These are phyloP conservation scores for Vesta saturnalis DNA, from an alignment of 2,888 invertebrate genomes.

Conservation along the genomic window DNA sequence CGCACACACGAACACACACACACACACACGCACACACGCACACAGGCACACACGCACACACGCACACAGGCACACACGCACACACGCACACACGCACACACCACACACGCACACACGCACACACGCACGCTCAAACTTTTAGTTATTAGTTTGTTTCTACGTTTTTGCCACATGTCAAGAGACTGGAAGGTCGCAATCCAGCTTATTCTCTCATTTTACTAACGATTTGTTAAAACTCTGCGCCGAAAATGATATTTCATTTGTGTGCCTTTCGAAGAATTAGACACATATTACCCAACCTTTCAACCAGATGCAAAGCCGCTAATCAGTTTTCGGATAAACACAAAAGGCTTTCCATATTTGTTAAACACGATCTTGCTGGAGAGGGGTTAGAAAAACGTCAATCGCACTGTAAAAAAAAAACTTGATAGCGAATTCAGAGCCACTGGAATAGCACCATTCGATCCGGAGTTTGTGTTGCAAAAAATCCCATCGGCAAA, in stretches of 20 bases:
- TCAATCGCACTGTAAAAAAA: background rate
- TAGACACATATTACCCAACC: background rate
- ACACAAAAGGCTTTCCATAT: constrained; percentile 18
- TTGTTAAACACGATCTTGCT: background rate
- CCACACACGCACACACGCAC: too few species aligned
- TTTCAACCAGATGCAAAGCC: constrained; percentile 5
- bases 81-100: too few species aligned
- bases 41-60: too few species aligned
- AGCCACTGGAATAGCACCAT: background rate
- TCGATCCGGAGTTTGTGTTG: too few species aligned
- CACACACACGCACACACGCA: too few species aligned
- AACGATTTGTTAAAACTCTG: background rate
- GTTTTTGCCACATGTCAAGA: background rate
- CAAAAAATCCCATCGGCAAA: too few species aligned
- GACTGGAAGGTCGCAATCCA: background rate
- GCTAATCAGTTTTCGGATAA: background rate
- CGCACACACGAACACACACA: too few species aligned
- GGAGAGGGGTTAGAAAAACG: constrained; percentile 7
- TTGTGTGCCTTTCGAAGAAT: background rate
- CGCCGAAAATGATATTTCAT: background rate
- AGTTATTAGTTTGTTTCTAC: constrained; percentile 27
- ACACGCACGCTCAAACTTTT: background rate
- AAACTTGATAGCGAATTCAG: background rate
- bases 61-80: too few species aligned
- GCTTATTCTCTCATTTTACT: background rate